These are phyloP conservation scores for Leptinotarsa haldemani DNA, from an alignment of 2,888 invertebrate genomes.

Conservation along the genomic window DNA sequence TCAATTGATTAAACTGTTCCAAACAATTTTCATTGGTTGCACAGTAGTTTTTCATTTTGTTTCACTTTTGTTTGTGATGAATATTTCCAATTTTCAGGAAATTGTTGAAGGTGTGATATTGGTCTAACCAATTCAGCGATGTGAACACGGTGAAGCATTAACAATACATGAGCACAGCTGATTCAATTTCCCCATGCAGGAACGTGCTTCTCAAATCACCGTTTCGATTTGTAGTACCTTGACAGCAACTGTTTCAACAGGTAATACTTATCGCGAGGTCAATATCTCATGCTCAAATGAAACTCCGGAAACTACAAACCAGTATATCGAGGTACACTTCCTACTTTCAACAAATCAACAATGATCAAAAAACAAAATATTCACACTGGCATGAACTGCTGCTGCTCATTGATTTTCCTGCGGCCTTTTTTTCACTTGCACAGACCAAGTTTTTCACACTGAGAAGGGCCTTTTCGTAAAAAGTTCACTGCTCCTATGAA, in stretches of 20 bases:
- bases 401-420: conserved; percentile 6
- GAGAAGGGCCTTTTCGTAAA: conserved; percentile 28
- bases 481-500: conserved; percentile 54
- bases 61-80: too few species aligned
- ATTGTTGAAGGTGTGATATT: too few species aligned
- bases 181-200: not conserved
- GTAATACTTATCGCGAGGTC: conserved; percentile 4
- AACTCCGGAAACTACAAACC: conserved; percentile 18
- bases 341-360: conserved; percentile 15
- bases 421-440: not conserved
- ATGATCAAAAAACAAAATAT: not conserved
- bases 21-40: too few species aligned
- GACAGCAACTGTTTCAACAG: conserved; percentile 5
- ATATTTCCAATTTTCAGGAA: too few species aligned
- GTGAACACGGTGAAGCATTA: not conserved
- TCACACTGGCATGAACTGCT: not conserved
- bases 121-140: too few species aligned
- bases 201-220: not conserved
- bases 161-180: not conserved
- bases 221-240: not conserved
- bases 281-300: conserved; percentile 1
- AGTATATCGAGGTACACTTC: conserved; percentile 13
- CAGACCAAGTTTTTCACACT: conserved; percentile 31
- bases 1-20: too few species aligned
- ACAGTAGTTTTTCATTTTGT: too few species aligned